A percentile compares a stretch with the other conserved stretches of the same genome.
phyloP scores from a whole-genome alignment of 2,113 vertebrate species.

The Laterallus jamaicensis region DNA sequence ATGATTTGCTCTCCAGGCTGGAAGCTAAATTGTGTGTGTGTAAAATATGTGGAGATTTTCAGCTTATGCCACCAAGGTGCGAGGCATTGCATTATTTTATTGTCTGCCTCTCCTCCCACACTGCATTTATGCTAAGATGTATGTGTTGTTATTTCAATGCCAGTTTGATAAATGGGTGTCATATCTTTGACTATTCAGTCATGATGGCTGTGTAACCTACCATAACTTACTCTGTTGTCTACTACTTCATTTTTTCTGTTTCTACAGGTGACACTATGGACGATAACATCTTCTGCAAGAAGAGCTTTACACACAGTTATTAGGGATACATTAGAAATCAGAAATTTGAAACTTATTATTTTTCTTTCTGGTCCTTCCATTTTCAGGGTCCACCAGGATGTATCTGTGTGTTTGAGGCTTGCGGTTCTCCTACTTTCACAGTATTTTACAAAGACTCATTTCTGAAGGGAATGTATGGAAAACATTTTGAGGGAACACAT shows the following conservation, averaged over 20 bases:
- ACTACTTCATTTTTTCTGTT: not conserved
- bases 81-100: not conserved
- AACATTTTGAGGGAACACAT: not conserved
- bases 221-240: not conserved
- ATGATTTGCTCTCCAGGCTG: not conserved
- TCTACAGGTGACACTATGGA: not conserved
- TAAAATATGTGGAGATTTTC: constrained; percentile 14
- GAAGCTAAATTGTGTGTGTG: not conserved
- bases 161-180: constrained; percentile 31
- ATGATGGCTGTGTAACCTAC: constrained; percentile 23
- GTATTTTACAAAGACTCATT: not conserved
- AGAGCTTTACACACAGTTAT: not conserved
- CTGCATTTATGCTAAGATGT: constrained; percentile 9
- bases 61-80: not conserved
- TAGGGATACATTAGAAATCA: not conserved
- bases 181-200: constrained; percentile 34
- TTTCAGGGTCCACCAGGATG: not conserved
- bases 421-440: not conserved
- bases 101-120: not conserved
- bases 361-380: not conserved
- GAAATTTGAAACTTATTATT: not conserved
- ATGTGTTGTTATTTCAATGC: constrained; percentile 20
- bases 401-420: not conserved
- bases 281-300: not conserved
- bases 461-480: not conserved